These are phyloP conservation scores for Radopholus similis DNA, from an alignment of 1,140 invertebrate species.

Conservation along the genomic window DNA sequence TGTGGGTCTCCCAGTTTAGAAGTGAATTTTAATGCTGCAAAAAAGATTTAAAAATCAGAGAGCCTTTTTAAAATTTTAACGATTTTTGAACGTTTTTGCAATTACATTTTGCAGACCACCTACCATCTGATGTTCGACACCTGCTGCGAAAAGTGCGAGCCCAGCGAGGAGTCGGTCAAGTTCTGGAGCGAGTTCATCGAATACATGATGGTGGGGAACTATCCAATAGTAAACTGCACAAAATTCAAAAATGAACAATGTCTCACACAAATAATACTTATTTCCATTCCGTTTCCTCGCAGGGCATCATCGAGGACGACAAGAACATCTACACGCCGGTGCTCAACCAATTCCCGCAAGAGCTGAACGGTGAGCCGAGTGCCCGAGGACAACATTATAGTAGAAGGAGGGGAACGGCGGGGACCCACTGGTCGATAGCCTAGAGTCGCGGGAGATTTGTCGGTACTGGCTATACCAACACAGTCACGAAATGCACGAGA, in stretches of 20 bases:
- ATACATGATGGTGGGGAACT: conserved; percentile 81
- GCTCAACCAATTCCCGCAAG: conserved; percentile 79
- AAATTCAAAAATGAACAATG: not conserved
- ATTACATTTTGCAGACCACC: conserved; percentile 41
- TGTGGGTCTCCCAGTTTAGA: too few relatives aligned
- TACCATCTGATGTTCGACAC: conserved; percentile 57
- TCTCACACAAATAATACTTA: not conserved
- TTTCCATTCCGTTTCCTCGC: not conserved
- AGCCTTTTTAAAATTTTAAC: conserved; percentile 64
- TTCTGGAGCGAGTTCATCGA: conserved; percentile 98
- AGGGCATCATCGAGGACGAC: conserved; percentile 88
- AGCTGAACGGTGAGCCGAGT: conserved; percentile 62
- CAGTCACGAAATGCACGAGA: too few relatives aligned
- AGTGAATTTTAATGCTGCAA: not conserved
- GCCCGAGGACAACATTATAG: not conserved
- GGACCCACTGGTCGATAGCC: too few relatives aligned
- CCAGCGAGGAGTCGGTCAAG: conserved; percentile 82
- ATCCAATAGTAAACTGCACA: not conserved
- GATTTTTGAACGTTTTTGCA: not conserved
- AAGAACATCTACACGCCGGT: conserved; percentile 96
- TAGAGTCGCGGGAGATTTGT: too few relatives aligned
- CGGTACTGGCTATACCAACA: too few relatives aligned
- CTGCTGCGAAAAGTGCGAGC: conserved; percentile 77
- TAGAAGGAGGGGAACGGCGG: too few relatives aligned
- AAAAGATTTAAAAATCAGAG: not conserved